Evolutionary conservation across 1,140 invertebrate species (phyloP), one percentile per base, ranked within the genome.

Genomic region (Trachymyrmex septentrionalis): DNA sequence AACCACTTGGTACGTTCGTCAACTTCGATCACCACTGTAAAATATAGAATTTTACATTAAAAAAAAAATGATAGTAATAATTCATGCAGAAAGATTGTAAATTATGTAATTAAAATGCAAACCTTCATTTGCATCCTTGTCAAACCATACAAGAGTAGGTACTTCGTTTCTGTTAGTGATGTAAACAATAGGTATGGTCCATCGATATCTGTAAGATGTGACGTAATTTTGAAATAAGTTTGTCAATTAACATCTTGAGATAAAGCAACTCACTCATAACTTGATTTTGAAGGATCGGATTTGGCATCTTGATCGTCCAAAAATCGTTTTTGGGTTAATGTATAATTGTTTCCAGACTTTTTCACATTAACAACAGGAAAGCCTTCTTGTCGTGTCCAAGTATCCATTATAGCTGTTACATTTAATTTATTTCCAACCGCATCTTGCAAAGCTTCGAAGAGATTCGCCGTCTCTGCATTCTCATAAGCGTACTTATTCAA

Each of bases 301-400:
- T 93, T 90, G 3, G 96, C 95, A 73, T 97, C 96, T 0, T 96
- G 95, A 94, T 98, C 96, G 0, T 96, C 94, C 0, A 98, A 95
- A 92, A 98, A 99, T 87, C 98, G 94, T 85, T 96, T 96, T 91
- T 99, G 98, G 0, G 96, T 97, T 0, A 99, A 94, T 3, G 94
- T 95, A 67, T 96, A 97, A 3, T 93, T 96, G 61, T 96, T 96
- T 3, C 92, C 78, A 2, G 50, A 90, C 71, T 94, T 95, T 1
- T 87, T 95, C 3, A 98, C 96, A 2, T 95, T 96, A 0, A 99
- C 95, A 0, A 99, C 96, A 0, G 99, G 99, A 89, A 97, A 98
- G 9, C 99, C 99, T 97, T 98, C 99, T 95, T 99, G 99, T 55
- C 96, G 96, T 0, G 98, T 99, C 98, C 98, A 99, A 0, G 98